phyloP scores from a whole-genome alignment of 1,140 invertebrate species.

The Caenorhabditis elegans region DNA sequence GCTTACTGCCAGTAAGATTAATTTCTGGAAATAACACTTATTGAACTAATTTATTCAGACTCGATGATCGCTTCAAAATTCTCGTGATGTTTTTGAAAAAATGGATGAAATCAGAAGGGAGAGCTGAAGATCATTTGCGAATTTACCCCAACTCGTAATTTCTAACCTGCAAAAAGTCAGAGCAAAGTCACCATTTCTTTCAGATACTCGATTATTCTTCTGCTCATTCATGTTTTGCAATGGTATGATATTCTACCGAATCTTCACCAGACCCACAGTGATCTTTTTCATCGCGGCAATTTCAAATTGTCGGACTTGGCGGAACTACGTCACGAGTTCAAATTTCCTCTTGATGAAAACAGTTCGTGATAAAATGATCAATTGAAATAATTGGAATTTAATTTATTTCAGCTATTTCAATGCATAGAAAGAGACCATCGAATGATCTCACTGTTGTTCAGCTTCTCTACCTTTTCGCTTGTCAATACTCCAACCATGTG shows the following conservation, averaged over 20 bases:
- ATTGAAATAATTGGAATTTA: not conserved
- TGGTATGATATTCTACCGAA: not conserved
- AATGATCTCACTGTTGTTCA: not conserved
- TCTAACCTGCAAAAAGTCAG: not conserved
- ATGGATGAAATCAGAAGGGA: not conserved
- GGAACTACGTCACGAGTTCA: not conserved
- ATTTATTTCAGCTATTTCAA: not conserved
- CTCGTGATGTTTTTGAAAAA: not conserved
- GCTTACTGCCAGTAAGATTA: not conserved
- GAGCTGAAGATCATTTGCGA: not conserved
- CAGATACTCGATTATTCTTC: not conserved
- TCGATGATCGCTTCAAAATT: not conserved
- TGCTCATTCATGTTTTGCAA: not conserved
- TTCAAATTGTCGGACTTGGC: not conserved
- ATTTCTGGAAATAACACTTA: not conserved
- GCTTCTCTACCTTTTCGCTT: not conserved
- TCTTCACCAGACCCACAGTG: not conserved
- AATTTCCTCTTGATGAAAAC: not conserved
- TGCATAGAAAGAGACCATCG: not conserved
- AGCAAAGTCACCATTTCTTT: not conserved
- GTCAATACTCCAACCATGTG: not conserved
- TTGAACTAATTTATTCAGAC: not conserved
- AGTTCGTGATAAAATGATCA: not conserved
- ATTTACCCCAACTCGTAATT: not conserved
- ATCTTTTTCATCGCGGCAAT: not conserved